Conservation (phyloP, 2,888 invertebrate genomes). For the Brachyptera putata region DNA sequence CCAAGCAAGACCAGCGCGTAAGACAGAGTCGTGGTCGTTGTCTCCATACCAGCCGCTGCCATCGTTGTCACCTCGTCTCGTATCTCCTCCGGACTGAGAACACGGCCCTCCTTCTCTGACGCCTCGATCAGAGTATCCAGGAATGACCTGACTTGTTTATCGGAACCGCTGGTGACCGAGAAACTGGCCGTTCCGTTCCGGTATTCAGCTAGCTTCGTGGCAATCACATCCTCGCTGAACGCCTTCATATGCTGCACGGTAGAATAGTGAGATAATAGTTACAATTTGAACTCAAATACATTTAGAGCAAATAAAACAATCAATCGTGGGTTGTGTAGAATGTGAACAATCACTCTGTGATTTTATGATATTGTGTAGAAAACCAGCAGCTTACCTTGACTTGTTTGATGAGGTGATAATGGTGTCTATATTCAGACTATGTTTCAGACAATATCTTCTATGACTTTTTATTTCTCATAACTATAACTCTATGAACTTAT, state of each 20-base stretch:
- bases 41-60: conserved; percentile 33
- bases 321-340: no score
- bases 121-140: conserved; percentile 25
- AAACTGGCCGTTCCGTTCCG: background rate
- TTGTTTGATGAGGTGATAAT: no score
- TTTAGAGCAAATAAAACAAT: no score
- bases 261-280: background rate
- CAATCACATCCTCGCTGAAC: conserved; percentile 20
- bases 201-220: conserved; percentile 7
- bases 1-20: conserved; percentile 31
- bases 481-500: no score
- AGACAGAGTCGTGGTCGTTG: conserved; percentile 26
- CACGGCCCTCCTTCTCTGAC: conserved; percentile 5
- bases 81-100: conserved; percentile 22
- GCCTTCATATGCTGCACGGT: background rate
- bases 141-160: conserved; percentile 6
- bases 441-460: no score
- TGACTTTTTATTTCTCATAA: no score
- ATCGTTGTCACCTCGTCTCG: conserved; percentile 32
- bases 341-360: no score
- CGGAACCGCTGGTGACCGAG: background rate
- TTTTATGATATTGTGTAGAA: no score
- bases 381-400: no score
- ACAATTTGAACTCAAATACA: no score
- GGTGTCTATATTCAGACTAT: no score